Percentiles rank a stretch among this genome's conserved stretches.
Evolutionary conservation across 2,797 vertebrate genomes (phyloP).

Genomic region (Arnoldichthys spilopterus): DNA sequence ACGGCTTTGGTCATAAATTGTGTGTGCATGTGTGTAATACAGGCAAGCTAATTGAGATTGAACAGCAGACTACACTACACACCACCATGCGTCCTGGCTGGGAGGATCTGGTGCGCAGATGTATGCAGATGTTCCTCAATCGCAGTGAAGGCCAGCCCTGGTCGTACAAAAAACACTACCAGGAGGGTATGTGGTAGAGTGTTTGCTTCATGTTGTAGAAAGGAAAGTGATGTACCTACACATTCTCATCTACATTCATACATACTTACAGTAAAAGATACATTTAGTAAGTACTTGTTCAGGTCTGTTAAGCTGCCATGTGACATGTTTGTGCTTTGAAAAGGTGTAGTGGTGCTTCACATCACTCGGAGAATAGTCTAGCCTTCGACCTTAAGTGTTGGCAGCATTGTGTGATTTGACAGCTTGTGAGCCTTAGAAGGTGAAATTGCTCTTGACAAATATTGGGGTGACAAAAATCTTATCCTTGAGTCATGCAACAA

Average conservation of each 20-base stretch:
- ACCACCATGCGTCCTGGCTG: slow-evolving; percentile 96
- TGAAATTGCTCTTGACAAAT: no score
- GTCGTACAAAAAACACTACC: slow-evolving; percentile 95
- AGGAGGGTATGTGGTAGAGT: slow-evolving; percentile 82
- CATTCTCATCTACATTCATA: background rate
- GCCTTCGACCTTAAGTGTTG: no score
- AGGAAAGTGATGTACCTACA: background rate
- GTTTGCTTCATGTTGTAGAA: background rate
- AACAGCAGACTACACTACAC: slow-evolving; percentile 88
- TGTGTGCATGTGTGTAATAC: slow-evolving; percentile 41
- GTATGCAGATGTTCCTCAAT: slow-evolving; percentile 95
- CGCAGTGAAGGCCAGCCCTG: slow-evolving; percentile 92
- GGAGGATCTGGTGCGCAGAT: slow-evolving; percentile 94
- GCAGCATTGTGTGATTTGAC: no score
- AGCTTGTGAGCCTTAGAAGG: no score
- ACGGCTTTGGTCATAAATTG: background rate
- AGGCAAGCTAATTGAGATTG: slow-evolving; percentile 98
- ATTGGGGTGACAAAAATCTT: no score
- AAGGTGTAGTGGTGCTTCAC: no score
- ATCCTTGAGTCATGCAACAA: no score
- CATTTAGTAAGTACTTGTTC: no score
- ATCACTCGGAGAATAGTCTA: no score
- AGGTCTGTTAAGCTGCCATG: no score
- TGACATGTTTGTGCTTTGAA: no score
- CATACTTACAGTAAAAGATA: no score